Conservation (phyloP, 2,113 vertebrate species). For the Varanus salvator region DNA sequence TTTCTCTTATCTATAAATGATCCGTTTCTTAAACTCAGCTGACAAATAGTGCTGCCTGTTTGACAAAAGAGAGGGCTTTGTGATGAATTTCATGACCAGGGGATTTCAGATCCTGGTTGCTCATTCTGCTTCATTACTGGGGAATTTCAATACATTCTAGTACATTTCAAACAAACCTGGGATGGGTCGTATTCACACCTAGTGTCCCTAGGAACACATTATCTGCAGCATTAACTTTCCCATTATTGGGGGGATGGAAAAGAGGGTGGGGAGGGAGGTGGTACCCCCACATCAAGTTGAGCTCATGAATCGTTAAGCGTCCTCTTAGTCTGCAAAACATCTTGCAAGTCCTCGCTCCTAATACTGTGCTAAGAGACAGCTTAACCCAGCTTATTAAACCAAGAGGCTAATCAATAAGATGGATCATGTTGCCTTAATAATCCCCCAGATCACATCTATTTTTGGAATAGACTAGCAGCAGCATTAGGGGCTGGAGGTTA, state of each 20-base stretch:
- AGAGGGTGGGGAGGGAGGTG: neutral
- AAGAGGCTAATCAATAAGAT: conserved; percentile 55
- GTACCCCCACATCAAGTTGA: neutral
- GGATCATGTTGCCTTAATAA: conserved; percentile 66
- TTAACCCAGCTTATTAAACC: conserved; percentile 57
- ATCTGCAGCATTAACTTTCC: conserved; percentile 44
- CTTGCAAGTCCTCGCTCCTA: conserved; percentile 35
- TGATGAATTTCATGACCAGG: conserved; percentile 63
- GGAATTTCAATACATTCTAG: neutral
- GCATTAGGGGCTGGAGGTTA: conserved; percentile 43
- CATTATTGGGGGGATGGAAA: neutral
- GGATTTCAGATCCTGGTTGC: conserved; percentile 45
- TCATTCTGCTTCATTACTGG: neutral
- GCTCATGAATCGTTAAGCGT: conserved; percentile 12
- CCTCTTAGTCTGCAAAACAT: conserved; percentile 37
- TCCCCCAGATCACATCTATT: conserved; percentile 52
- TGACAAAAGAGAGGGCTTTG: conserved; percentile 53
- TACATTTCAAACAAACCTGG: neutral
- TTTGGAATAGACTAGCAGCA: conserved; percentile 46
- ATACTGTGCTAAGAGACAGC: conserved; percentile 45
- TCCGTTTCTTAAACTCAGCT: conserved; percentile 65
- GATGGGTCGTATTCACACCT: neutral
- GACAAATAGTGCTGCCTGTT: conserved; percentile 72
- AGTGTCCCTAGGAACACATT: conserved; percentile 42
- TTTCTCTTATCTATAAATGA: conserved; percentile 59